Base-by-base conservation (phyloP, 2,888 invertebrate genomes). In the Callosobruchus maculatus region DNA sequence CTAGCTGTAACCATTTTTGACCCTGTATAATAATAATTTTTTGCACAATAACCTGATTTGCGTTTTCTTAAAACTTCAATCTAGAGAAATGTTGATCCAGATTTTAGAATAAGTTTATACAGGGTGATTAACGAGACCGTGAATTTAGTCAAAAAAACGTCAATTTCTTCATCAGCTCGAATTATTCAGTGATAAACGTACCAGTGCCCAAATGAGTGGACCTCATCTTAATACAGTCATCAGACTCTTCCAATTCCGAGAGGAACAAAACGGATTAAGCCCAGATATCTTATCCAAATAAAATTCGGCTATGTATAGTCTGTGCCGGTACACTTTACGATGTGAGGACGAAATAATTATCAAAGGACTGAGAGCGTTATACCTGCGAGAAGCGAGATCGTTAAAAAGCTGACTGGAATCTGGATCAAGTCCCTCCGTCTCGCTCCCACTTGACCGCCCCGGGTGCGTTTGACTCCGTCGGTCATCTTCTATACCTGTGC, bases 321-420 rank as follows among this genome's bases (percentile, higher is more conserved):
- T 49, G 49, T 49, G 49, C 49, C 49, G 49, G 49, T 49, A 49
- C 49, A 49, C 80, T 84, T 84, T 83, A 84, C 83, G 83, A 84
- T 82, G 84, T 84, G 84, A 84, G 83, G 82, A 83, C 82, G 81
- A 82, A 84, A 85, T 83, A 82, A 83, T 83, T 81, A 82, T 81
- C 77, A 80, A 82, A 81, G 81, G 83, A 82, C 82, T 81, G 83
- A 83, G 82, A 83, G 83, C 84, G 84, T 83, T 79, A 80, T 78
- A 78, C 76, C 78, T 79, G 81, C 80, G 82, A 80, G 81, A 80
- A 79, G 80, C 79, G 81, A 81, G 82, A 82, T 83, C 83, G 81
- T 83, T 83, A 84, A 84, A 84, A 83, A 84, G 83, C 81, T 77
- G 84, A 84, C 84, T 84, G 84, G 85, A 84, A 85, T 85, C 84